Evolutionary conservation across 2,888 invertebrate genomes (phyloP).

Genomic region (Monopis laevigella): DNA sequence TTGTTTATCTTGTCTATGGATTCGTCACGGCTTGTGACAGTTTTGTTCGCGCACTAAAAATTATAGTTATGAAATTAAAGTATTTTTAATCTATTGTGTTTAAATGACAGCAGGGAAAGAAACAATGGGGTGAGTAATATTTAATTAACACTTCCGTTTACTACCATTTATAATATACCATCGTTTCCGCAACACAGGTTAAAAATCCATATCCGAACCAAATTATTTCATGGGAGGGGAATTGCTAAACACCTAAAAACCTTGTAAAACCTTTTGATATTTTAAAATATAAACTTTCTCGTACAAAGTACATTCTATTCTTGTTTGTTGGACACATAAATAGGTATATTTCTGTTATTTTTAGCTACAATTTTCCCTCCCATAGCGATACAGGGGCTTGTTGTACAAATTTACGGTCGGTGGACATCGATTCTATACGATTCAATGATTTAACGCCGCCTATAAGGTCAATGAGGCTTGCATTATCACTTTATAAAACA

Average conservation of each 20-base stretch:
- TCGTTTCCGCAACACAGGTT: background rate
- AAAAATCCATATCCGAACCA: slow-evolving; percentile 25
- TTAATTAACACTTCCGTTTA: background rate
- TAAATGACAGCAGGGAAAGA: slow-evolving; percentile 85
- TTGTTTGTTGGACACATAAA: slow-evolving; percentile 1
- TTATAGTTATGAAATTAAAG: slow-evolving; percentile 45
- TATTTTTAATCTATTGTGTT: slow-evolving; percentile 51
- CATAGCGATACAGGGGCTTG: too few relatives aligned
- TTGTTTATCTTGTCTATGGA: slow-evolving; percentile 28
- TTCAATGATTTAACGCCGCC: slow-evolving; percentile 43
- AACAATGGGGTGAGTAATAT: slow-evolving; percentile 77
- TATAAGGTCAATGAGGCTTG: slow-evolving; percentile 49
- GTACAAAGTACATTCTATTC: too few relatives aligned
- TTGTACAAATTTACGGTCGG: too few relatives aligned
- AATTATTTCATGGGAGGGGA: slow-evolving; percentile 64
- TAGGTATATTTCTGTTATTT: slow-evolving; percentile 3
- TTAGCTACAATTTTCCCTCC: background rate
- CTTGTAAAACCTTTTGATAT: too few relatives aligned
- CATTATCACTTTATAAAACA: too few relatives aligned
- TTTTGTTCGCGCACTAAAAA: slow-evolving; percentile 31
- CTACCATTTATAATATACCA: background rate
- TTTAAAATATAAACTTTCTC: too few relatives aligned
- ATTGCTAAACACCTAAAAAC: too few relatives aligned
- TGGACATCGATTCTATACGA: slow-evolving; percentile 55
- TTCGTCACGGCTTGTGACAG: slow-evolving; percentile 40